Base-by-base conservation (phyloP, 2,888 invertebrate species). In the Zeuzera pyrina region DNA sequence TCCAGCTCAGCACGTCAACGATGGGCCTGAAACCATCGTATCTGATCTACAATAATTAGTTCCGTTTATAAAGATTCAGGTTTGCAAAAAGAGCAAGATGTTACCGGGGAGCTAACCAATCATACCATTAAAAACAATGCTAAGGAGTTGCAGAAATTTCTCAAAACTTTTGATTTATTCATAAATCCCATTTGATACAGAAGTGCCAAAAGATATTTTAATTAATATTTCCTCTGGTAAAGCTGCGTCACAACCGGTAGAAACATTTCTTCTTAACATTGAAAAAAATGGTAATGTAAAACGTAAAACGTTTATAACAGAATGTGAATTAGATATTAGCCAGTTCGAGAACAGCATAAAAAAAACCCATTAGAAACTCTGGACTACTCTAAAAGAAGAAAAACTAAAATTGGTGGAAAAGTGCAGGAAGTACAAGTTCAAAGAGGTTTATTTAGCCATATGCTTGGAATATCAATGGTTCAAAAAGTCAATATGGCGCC, bases 381-480 rank as follows among this genome's bases (percentile, higher is more conserved):
- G 24, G 23, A 10, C 15, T 10, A n/a, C 15, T 22, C 28, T 19
- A 30, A 30, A 31, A 23, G 22, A 30, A 34, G 13, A 23, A 33
- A 31, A 31, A 24, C 11, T 2, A 21, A 27, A 25, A n/a, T 38
- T 3, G 35, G 30, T 36, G 30, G 30, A 11, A 40, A 39, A 28
- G 16, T 42, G 6, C 34, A 41, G 24, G 36, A 39, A 35, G 12
- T 41, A 7, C 28, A 26, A 8, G 10, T 41, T 2, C 41, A 45
- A 25, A 13, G 41, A 26, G 39, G 43, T 30, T 26, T 43, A 5
- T 41, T 41, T 31, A 40, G 45, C 1, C 38, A 44, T 12, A 29
- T 53, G 36, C 36, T 49, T 21, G 41, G 38, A 12, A 39, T 50
- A 12, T 47, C 45, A 1, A 40, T 51, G 13, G 38, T 48, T 19